phyloP scores from a whole-genome alignment of 1,140 invertebrate species.

The Hyles euphorbiae region DNA sequence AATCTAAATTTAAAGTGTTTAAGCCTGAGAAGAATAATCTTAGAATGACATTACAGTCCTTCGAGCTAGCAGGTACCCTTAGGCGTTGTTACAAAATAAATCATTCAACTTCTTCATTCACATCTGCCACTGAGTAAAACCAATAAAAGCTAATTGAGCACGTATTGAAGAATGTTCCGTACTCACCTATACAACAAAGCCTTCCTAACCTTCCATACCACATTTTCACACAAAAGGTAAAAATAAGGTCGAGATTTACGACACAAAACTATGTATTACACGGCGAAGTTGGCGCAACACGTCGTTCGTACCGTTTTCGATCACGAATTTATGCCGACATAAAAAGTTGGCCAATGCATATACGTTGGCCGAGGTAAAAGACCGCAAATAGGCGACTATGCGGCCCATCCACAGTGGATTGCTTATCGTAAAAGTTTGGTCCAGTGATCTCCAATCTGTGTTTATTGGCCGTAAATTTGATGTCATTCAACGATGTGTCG shows the following conservation, averaged over 20 bases:
- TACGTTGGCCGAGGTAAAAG: conserved; percentile 39
- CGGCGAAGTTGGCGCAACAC: conserved; percentile 13
- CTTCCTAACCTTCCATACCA: too few relatives aligned
- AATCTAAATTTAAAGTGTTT: too few relatives aligned
- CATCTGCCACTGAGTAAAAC: too few relatives aligned
- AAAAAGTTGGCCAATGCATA: conserved; percentile 67
- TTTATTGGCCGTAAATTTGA: conserved; percentile 60
- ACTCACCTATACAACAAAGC: too few relatives aligned
- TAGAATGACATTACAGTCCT: too few relatives aligned
- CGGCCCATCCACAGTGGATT: conserved; percentile 51
- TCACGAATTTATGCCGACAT: conserved; percentile 62
- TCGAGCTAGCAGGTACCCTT: too few relatives aligned
- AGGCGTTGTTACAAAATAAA: too few relatives aligned
- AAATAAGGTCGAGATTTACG: conserved; percentile 25
- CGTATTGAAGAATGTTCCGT: too few relatives aligned
- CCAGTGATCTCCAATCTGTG: conserved; percentile 67
- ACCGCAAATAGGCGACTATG: conserved; percentile 37
- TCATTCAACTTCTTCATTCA: too few relatives aligned
- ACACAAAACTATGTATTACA: conserved; percentile 30
- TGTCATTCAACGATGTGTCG: conserved; percentile 57
- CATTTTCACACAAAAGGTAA: conserved; percentile 9
- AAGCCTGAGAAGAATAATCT: too few relatives aligned
- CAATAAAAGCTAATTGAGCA: too few relatives aligned
- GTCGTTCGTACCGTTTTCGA: conserved; percentile 32
- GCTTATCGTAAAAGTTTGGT: conserved; percentile 66